Evolutionary conservation across 2,888 invertebrate genomes (phyloP).

Genomic region (Ellobium chinense): DNA sequence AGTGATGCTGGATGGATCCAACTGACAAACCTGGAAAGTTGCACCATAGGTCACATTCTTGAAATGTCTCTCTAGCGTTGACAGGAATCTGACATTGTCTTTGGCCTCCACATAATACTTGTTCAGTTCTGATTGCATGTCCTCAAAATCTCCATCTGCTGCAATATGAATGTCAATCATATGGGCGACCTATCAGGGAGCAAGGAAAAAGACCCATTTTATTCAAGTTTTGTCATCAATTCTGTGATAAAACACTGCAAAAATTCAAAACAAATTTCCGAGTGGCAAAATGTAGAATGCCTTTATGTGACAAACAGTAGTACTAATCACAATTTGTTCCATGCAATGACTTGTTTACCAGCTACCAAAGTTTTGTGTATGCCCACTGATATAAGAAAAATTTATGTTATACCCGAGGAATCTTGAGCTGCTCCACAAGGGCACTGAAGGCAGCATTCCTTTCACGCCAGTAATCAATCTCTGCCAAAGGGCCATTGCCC

Average conservation of each 20-base stretch:
- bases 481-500: conserved; percentile 89
- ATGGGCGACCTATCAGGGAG: conserved; percentile 40
- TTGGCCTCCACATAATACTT: conserved; percentile 86
- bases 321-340: too few relatives aligned
- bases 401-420: conserved; percentile 81
- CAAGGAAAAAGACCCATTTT: not conserved
- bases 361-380: too few relatives aligned
- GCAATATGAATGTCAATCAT: conserved; percentile 79
- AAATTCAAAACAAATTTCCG: too few relatives aligned
- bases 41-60: conserved; percentile 86
- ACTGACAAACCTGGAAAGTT: conserved; percentile 83
- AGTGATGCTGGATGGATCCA: too few relatives aligned
- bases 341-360: too few relatives aligned
- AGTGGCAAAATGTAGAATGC: too few relatives aligned
- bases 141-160: conserved; percentile 82
- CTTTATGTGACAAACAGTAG: too few relatives aligned
- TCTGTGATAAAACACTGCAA: too few relatives aligned
- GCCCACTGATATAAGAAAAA: too few relatives aligned
- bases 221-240: too few relatives aligned
- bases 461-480: conserved; percentile 92
- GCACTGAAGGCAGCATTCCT: conserved; percentile 88
- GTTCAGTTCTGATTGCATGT: conserved; percentile 83
- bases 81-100: conserved; percentile 88
- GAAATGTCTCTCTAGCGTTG: conserved; percentile 87
- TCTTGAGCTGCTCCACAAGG: conserved; percentile 89